Base-by-base conservation (phyloP, 2,888 invertebrate species). In the Eucera pruinosa region DNA sequence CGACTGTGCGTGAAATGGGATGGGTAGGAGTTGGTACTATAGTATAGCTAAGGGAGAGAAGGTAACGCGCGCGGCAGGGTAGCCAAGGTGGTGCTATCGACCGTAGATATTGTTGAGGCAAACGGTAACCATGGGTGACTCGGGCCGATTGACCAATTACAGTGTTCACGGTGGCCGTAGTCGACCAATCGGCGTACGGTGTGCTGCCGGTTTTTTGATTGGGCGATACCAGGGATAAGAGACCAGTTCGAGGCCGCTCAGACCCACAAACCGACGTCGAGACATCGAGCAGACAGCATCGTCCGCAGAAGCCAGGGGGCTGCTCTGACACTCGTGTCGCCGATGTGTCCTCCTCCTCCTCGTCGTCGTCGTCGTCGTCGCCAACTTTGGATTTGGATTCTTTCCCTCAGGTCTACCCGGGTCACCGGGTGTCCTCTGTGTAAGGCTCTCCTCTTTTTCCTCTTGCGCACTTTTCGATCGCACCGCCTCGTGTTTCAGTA, bases 101-200 rank as follows among this genome's bases (percentile, higher is more conserved):
- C 89, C 90, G 76, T 80, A 83, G 81, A 84, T 86, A 88, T 91
- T 92, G 92, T 92, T 92, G 91, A 90, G 91, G 86, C 89, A 86
- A 90, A 91, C 87, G 90, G 92, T 92, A 91, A 91, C 91, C 91
- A 88, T 71, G 89, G 90, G 89, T 89, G 86, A 92, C 91, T 84
- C 73, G 80, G 62, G 57, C 81, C 77, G 78, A 77, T 87, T 86
- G 89, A 87, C 92, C 92, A 92, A 92, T 92, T 88, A 88, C 83
- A 84, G 82, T 81, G 79, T 82, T 87, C 85, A 88, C 83, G 90
- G 91, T 91, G 92, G 89, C 89, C 89, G 82, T 85, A 66, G 67
- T 76, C 84, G 84, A 83, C 91, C 92, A 91, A 91, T 91, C 87
- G 85, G 79, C 69, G 81, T 58, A 45, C 82, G 80, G 79, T 81